These are phyloP conservation scores for Caloenas nicobarica DNA, from an alignment of 2,113 vertebrate genomes.

Conservation along the genomic window DNA sequence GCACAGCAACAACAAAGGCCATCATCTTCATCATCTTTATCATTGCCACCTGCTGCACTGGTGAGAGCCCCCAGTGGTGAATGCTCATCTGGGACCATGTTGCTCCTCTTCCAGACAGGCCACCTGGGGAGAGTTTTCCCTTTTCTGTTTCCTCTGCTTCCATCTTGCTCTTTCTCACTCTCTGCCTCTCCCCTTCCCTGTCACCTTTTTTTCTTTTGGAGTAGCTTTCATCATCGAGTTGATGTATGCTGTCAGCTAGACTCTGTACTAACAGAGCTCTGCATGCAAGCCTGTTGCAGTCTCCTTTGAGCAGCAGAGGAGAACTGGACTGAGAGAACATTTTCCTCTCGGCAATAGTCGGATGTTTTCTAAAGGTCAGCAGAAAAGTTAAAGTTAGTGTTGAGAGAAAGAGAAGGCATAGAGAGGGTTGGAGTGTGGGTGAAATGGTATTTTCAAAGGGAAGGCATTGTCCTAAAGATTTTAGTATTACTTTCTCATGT, in stretches of 20 bases:
- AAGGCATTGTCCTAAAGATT: fast-evolving
- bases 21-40: neutral
- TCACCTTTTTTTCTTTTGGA: neutral
- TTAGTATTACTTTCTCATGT: neutral
- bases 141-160: neutral
- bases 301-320: neutral
- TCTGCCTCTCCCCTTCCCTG: neutral
- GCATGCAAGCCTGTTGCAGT: neutral
- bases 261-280: neutral
- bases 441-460: neutral
- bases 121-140: neutral
- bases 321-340: neutral
- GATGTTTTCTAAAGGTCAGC: neutral
- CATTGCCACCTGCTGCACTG: neutral
- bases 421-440: neutral
- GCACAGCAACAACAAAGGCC: neutral
- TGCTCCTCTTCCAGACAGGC: neutral
- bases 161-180: neutral
- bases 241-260: fast-evolving
- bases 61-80: neutral
- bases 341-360: neutral
- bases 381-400: neutral
- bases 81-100: neutral
- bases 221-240: neutral
- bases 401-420: neutral